Conservation (phyloP, 2,888 invertebrate genomes). For the Drosophila melanosoma region DNA sequence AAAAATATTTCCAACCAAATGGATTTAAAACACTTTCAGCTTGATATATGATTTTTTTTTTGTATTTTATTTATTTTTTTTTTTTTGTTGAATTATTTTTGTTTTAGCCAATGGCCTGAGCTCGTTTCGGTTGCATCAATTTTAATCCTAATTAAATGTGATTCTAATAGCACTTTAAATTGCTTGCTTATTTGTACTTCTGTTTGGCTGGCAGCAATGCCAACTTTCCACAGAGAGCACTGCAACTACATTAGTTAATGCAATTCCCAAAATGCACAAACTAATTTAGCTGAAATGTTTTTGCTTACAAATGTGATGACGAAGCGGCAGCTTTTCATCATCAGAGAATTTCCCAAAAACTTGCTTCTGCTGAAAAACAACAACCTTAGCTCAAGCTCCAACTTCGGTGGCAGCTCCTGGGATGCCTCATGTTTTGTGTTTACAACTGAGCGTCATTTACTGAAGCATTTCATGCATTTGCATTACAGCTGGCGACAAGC, state of each 20-base stretch:
- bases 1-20: constrained; percentile 66
- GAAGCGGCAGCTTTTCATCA: constrained; percentile 69
- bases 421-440: constrained; percentile 45
- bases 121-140: constrained; percentile 60
- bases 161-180: constrained; percentile 69
- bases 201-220: constrained; percentile 5
- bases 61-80: constrained; percentile 8
- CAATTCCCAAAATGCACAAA: constrained; percentile 72
- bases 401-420: background rate
- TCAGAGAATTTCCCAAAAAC: constrained; percentile 42
- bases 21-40: constrained; percentile 66
- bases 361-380: constrained; percentile 39
- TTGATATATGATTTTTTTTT: constrained; percentile 9
- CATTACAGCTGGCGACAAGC: constrained; percentile 75
- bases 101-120: constrained; percentile 27
- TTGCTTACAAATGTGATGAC: constrained; percentile 76
- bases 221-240: constrained; percentile 3
- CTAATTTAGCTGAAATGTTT: constrained; percentile 79
- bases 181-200: constrained; percentile 30
- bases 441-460: constrained; percentile 53
- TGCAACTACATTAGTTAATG: constrained; percentile 57
- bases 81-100: constrained; percentile 8
- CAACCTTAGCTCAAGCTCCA: constrained; percentile 4
- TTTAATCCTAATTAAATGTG: constrained; percentile 78
- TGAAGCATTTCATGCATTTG: constrained; percentile 63